Conservation (phyloP, 2,113 vertebrate genomes). For the Collichthys lucidus region DNA sequence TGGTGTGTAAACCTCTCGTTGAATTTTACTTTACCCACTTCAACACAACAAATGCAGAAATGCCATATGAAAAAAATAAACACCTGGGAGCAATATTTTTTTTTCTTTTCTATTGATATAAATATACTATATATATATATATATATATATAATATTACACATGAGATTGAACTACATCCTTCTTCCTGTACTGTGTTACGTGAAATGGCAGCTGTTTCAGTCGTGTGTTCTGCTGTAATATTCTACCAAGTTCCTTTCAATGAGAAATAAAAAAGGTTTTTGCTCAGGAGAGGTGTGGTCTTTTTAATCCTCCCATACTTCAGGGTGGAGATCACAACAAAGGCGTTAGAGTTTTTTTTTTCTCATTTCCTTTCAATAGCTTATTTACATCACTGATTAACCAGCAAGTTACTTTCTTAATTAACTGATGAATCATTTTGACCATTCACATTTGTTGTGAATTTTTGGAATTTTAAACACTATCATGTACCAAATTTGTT, state of each 20-base stretch:
- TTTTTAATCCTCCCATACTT: constrained; percentile 25
- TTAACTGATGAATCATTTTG: background rate
- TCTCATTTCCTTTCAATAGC: background rate
- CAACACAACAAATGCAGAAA: constrained; percentile 77
- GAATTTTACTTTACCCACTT: constrained; percentile 70
- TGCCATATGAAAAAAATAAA: constrained; percentile 72
- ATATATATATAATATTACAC: constrained; percentile 73
- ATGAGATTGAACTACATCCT: constrained; percentile 82
- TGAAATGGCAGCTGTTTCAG: constrained; percentile 89
- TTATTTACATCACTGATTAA: background rate
- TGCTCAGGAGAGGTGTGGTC: constrained; percentile 78
- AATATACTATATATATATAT: constrained; percentile 72
- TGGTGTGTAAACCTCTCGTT: constrained; percentile 75
- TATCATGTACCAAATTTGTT: too few relatives aligned
- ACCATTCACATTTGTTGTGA: background rate
- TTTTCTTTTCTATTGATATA: constrained; percentile 79
- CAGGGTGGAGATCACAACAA: background rate
- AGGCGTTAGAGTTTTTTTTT: too few relatives aligned
- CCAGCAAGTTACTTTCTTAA: background rate
- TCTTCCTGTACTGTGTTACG: constrained; percentile 86
- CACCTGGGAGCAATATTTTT: constrained; percentile 85
- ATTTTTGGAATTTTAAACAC: background rate
- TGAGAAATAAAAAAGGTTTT: constrained; percentile 83
- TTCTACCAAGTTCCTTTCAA: constrained; percentile 84
- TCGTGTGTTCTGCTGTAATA: constrained; percentile 88